phyloP scores from a whole-genome alignment of 2,888 invertebrate genomes.

The Cyrtodaria siliqua region DNA sequence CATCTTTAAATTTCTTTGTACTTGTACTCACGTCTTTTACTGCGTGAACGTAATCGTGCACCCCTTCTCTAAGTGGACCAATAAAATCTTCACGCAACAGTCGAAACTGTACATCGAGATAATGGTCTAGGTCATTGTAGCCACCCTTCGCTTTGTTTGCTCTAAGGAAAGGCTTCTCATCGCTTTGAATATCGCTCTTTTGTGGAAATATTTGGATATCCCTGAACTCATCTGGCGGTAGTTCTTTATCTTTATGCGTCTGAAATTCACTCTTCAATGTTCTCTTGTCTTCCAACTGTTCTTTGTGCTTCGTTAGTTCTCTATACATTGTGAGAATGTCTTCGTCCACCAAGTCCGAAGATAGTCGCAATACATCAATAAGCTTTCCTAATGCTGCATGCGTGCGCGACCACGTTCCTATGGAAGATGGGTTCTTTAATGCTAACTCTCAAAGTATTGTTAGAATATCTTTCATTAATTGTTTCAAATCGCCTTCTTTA shows the following conservation, averaged over 20 bases:
- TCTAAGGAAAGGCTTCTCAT: slow-evolving; percentile 86
- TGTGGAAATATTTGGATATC: slow-evolving; percentile 65
- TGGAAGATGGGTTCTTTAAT: slow-evolving; percentile 27
- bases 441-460: slow-evolving; percentile 8
- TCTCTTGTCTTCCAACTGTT: background rate
- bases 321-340: background rate
- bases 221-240: slow-evolving; percentile 32
- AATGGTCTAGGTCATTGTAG: slow-evolving; percentile 90
- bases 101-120: slow-evolving; percentile 92
- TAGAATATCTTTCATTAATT: slow-evolving; percentile 5
- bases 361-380: background rate
- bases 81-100: slow-evolving; percentile 93
- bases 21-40: slow-evolving; percentile 4
- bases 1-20: slow-evolving; percentile 43
- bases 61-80: slow-evolving; percentile 90
- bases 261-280: background rate
- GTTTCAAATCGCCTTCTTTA: background rate
- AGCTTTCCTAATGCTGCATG: slow-evolving; percentile 7
- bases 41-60: slow-evolving; percentile 20
- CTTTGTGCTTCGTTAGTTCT: slow-evolving; percentile 12
- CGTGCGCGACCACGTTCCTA: slow-evolving; percentile 1
- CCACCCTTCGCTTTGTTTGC: slow-evolving; percentile 89
- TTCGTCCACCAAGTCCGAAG: background rate
- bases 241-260: background rate
- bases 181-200: slow-evolving; percentile 83